Percentiles rank a stretch among this genome's conserved stretches.
These are phyloP conservation scores for Poeciliopsis infans DNA, from an alignment of 2,797 vertebrate genomes.

Conservation along the genomic window DNA sequence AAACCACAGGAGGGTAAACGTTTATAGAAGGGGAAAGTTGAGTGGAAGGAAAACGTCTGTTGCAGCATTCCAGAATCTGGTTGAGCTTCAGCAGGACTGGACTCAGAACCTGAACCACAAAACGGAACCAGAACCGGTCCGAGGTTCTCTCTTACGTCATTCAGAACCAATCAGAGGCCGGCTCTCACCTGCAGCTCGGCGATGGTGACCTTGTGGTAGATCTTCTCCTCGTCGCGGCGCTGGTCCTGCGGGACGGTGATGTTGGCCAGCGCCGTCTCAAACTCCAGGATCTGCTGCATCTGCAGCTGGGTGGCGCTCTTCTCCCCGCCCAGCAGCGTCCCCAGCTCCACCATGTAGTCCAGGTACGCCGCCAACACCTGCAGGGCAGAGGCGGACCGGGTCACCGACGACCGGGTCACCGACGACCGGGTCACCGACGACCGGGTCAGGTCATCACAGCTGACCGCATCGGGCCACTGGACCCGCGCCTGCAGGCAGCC, in stretches of 20 bases:
- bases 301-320: conserved; percentile 80
- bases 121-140: background rate
- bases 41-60: too few relatives aligned
- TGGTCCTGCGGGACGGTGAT: conserved; percentile 96
- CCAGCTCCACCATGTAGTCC: conserved; percentile 97
- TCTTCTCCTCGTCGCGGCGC: conserved; percentile 93
- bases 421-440: too few relatives aligned
- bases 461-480: too few relatives aligned
- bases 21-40: background rate
- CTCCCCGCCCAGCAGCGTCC: conserved; percentile 86
- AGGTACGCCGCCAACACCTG: conserved; percentile 90
- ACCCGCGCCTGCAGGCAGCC: background rate
- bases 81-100: background rate
- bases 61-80: background rate
- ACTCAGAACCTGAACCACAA: background rate
- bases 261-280: conserved; percentile 90
- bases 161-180: too few relatives aligned
- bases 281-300: conserved; percentile 93
- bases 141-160: background rate
- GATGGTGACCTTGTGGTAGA: conserved; percentile 94
- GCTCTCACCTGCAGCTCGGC: conserved; percentile 85
- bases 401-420: too few relatives aligned
- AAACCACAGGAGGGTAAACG: background rate
- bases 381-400: too few relatives aligned
- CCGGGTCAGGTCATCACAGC: too few relatives aligned